These are phyloP conservation scores for Ganaspis brasiliensis DNA, from an alignment of 2,888 invertebrate genomes.

Conservation along the genomic window DNA sequence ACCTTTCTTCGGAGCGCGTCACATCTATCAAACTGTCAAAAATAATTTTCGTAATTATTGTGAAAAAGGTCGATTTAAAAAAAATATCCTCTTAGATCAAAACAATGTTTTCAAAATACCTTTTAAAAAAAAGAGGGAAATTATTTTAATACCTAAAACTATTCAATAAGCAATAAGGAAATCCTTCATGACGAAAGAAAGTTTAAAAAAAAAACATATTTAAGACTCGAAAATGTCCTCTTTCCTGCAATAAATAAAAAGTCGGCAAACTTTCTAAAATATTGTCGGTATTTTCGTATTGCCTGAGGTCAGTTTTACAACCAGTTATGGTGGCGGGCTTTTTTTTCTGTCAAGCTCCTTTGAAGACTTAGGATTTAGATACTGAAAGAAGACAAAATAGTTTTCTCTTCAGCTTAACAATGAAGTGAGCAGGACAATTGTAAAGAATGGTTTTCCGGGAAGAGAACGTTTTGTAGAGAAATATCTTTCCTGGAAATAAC, in stretches of 20 bases:
- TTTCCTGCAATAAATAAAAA: neutral
- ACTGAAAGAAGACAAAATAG: slow-evolving; percentile 4
- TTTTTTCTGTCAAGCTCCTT: neutral
- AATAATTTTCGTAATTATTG: no score
- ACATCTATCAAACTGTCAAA: no score
- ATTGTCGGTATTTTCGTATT: neutral
- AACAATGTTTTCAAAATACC: no score
- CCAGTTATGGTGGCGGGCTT: neutral
- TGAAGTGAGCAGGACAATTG: slow-evolving; percentile 15
- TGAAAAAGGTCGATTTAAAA: no score
- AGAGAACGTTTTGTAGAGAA: slow-evolving; percentile 22
- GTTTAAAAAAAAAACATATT: no score
- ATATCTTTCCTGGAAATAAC: slow-evolving; percentile 10
- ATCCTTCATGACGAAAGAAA: no score
- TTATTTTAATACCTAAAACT: no score
- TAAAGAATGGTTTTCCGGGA: slow-evolving; percentile 38
- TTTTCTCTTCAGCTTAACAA: slow-evolving; percentile 5
- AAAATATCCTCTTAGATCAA: no score
- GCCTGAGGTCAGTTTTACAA: neutral
- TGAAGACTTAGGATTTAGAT: slow-evolving; percentile 11
- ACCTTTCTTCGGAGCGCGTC: no score
- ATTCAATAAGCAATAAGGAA: no score
- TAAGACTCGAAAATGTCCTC: neutral
- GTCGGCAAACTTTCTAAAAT: slow-evolving; percentile 16
- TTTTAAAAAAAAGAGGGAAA: no score